A percentile compares a stretch with the other conserved stretches of the same genome.
These are phyloP conservation scores for Alexandromys oeconomus DNA, from an alignment of 2,797 vertebrate genomes.

Conservation along the genomic window DNA sequence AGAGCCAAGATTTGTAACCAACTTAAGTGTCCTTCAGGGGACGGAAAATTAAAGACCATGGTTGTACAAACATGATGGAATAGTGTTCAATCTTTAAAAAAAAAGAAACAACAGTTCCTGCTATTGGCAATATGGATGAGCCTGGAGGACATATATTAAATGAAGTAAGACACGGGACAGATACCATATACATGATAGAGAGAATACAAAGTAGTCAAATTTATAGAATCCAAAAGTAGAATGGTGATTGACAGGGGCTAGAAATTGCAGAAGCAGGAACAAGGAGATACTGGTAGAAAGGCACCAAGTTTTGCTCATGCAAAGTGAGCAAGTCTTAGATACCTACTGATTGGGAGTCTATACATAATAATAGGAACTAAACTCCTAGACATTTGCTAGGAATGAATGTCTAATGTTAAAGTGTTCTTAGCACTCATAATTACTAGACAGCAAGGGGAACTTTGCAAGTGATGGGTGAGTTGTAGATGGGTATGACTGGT, in stretches of 20 bases:
- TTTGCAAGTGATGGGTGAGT: background rate
- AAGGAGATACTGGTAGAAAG: background rate
- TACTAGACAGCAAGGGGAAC: too few species aligned
- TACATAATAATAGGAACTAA: background rate
- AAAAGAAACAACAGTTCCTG: background rate
- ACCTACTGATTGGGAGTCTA: background rate
- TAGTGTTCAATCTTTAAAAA: background rate
- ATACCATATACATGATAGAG: background rate
- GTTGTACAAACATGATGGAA: background rate
- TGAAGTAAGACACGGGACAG: background rate
- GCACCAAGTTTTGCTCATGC: background rate
- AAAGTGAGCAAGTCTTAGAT: background rate
- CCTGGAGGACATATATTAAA: background rate
- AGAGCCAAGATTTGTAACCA: background rate
- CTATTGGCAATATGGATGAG: background rate
- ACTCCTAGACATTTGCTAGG: background rate
- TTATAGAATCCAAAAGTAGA: background rate
- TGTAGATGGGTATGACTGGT: too few species aligned
- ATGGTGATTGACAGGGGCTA: background rate
- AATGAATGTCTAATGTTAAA: background rate
- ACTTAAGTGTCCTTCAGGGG: background rate
- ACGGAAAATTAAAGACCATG: background rate
- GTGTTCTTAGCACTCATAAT: background rate
- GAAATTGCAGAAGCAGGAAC: accelerated
- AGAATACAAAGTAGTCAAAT: background rate